These are phyloP conservation scores for Idaea aversata DNA, from an alignment of 2,888 invertebrate species.

Conservation along the genomic window DNA sequence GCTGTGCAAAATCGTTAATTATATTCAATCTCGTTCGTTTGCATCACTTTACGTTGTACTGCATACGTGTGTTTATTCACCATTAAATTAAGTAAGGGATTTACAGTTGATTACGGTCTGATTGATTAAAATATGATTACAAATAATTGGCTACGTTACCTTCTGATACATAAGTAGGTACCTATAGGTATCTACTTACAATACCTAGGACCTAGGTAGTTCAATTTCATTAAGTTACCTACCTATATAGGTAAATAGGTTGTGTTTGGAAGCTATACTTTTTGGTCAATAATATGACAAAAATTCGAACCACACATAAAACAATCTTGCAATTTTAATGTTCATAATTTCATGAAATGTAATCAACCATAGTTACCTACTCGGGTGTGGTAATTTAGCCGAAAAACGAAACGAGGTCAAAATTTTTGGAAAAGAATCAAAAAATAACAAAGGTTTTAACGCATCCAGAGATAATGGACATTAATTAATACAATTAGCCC, in stretches of 20 bases:
- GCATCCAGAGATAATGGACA: constrained; percentile 72
- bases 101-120: constrained; percentile 5
- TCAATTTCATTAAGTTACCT: background rate
- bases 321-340: background rate
- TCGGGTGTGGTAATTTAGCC: constrained; percentile 23
- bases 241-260: background rate
- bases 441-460: constrained; percentile 59
- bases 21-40: constrained; percentile 48
- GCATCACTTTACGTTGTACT: constrained; percentile 40
- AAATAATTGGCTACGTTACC: constrained; percentile 1
- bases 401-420: constrained; percentile 43
- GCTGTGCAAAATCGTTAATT: constrained; percentile 74
- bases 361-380: constrained; percentile 7
- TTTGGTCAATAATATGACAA: background rate
- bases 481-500: constrained; percentile 79
- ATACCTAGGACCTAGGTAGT: background rate
- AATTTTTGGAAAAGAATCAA: constrained; percentile 48
- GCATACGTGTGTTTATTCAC: constrained; percentile 33
- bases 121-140: constrained; percentile 7
- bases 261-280: background rate
- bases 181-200: background rate
- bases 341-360: background rate
- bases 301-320: background rate
- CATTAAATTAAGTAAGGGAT: constrained; percentile 12
- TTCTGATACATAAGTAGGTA: background rate